Evolutionary conservation across 1,140 invertebrate genomes (phyloP).

Genomic region (Bombus huntii): DNA sequence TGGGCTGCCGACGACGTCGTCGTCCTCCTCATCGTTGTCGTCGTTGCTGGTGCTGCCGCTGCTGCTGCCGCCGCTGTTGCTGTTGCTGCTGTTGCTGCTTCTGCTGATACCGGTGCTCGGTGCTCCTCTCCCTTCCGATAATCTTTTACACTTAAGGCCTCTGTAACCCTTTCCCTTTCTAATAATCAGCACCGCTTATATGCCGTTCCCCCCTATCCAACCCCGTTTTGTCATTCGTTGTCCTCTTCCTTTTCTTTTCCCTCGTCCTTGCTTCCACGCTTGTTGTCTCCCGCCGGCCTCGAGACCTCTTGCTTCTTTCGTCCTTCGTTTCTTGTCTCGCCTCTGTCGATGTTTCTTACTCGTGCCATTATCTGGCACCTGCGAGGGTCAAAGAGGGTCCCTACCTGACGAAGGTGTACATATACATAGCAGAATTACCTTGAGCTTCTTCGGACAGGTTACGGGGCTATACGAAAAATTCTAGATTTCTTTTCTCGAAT

Average conservation of each 20-base stretch:
- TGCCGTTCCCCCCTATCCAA: background rate
- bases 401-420: conserved; percentile 20
- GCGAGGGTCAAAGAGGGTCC: conserved; percentile 2
- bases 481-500: conserved; percentile 22
- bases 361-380: conserved; percentile 41
- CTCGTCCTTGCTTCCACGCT: background rate
- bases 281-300: background rate
- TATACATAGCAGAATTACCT: conserved; percentile 8
- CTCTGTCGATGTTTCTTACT: conserved; percentile 12
- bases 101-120: conserved; percentile 58
- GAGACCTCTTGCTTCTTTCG: background rate
- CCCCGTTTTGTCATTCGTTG: conserved; percentile 24
- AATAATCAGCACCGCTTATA: conserved; percentile 35
- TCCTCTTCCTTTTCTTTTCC: background rate
- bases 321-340: background rate
- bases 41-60: conserved; percentile 21
- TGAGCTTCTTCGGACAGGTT: conserved; percentile 3
- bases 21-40: conserved; percentile 45
- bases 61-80: conserved; percentile 27
- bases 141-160: conserved; percentile 78
- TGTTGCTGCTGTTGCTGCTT: background rate
- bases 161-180: conserved; percentile 74
- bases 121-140: conserved; percentile 70
- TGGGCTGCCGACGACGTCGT: conserved; percentile 61
- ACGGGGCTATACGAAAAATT: conserved; percentile 6